These are phyloP conservation scores for Drosophila siamana DNA, from an alignment of 2,888 invertebrate genomes.

Conservation along the genomic window DNA sequence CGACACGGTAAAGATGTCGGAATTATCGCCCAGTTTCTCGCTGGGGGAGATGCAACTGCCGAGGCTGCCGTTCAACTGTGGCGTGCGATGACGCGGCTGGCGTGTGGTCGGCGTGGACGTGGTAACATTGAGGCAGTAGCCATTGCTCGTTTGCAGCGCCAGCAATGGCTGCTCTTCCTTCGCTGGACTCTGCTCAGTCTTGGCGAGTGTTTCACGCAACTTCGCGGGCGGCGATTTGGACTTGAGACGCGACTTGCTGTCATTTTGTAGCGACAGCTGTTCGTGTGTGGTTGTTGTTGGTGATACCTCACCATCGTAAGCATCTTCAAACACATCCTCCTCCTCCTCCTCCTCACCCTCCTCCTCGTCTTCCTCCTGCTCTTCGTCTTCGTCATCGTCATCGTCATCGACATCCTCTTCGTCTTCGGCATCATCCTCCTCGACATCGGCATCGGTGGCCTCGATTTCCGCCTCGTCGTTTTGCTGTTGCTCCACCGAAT, in stretches of 20 bases:
- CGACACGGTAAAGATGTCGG: slow-evolving; percentile 85
- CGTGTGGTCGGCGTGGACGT: slow-evolving; percentile 75
- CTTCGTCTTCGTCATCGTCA: slow-evolving; percentile 53
- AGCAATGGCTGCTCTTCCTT: slow-evolving; percentile 66
- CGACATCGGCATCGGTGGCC: slow-evolving; percentile 71
- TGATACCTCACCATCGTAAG: slow-evolving; percentile 59
- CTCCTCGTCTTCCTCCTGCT: slow-evolving; percentile 42
- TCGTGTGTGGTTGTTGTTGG: slow-evolving; percentile 4
- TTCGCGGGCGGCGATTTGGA: slow-evolving; percentile 35
- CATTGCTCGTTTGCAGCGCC: slow-evolving; percentile 39
- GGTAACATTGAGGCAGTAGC: slow-evolving; percentile 38
- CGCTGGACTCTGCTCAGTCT: slow-evolving; percentile 40
- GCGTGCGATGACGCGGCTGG: slow-evolving; percentile 59
- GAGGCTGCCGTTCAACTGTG: slow-evolving; percentile 81
- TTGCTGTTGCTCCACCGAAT: slow-evolving; percentile 68
- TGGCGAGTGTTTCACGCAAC: slow-evolving; percentile 18
- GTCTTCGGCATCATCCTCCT: slow-evolving; percentile 54
- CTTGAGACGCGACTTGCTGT: background rate
- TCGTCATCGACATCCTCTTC: slow-evolving; percentile 54
- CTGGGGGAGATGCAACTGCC: slow-evolving; percentile 84
- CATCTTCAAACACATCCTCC: slow-evolving; percentile 70
- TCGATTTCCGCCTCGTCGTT: slow-evolving; percentile 70
- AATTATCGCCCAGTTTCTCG: slow-evolving; percentile 84
- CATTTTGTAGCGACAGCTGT: background rate
- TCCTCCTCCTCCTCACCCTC: slow-evolving; percentile 52